Conservation (phyloP, 2,888 invertebrate species). For the Muscina levida region DNA sequence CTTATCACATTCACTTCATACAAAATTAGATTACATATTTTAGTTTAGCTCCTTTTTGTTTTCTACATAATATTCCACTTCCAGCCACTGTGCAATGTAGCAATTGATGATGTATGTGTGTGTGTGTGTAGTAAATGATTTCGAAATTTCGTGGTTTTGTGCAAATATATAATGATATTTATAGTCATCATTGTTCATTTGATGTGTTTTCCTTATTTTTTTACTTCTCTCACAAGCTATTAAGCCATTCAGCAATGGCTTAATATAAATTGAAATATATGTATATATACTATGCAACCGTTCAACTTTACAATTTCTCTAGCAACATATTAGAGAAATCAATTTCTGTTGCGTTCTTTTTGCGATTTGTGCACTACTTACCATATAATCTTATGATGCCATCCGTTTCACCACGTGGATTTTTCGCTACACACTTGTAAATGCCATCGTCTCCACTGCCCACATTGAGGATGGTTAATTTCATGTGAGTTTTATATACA, state of each 20-base stretch:
- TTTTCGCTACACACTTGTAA: slow-evolving; percentile 92
- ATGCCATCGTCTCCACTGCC: slow-evolving; percentile 90
- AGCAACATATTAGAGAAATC: background rate
- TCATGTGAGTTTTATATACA: slow-evolving; percentile 93
- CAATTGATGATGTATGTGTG: too few relatives aligned
- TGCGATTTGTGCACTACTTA: slow-evolving; percentile 81
- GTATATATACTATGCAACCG: too few relatives aligned
- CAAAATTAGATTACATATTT: too few relatives aligned
- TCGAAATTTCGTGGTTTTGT: slow-evolving; percentile 31
- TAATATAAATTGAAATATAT: slow-evolving; percentile 40
- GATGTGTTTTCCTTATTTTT: too few relatives aligned
- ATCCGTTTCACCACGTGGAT: slow-evolving; percentile 94
- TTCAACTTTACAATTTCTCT: too few relatives aligned
- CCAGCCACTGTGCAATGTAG: too few relatives aligned
- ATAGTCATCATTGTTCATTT: too few relatives aligned
- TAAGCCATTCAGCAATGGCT: slow-evolving; percentile 45
- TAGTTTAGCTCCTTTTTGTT: too few relatives aligned
- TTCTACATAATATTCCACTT: too few relatives aligned
- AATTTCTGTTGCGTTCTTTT: slow-evolving; percentile 1
- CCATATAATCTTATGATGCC: slow-evolving; percentile 93
- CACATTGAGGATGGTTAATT: slow-evolving; percentile 89
- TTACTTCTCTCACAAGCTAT: slow-evolving; percentile 17
- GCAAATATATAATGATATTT: slow-evolving; percentile 35
- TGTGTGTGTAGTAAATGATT: slow-evolving; percentile 15
- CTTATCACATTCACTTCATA: too few relatives aligned